Conservation (phyloP, 1,140 invertebrate genomes). For the Euglossa dilemma region DNA sequence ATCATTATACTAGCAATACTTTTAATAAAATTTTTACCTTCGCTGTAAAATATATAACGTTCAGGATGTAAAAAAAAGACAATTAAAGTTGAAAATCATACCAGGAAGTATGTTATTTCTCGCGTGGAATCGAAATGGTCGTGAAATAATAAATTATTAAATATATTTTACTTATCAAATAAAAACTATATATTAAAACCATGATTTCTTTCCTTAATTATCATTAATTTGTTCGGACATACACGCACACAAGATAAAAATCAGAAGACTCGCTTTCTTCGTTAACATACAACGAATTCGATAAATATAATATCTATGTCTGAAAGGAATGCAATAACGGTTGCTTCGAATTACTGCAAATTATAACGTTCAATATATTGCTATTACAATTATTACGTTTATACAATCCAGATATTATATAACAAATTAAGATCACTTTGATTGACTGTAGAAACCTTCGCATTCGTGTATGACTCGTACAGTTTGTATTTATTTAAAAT, state of each 20-base stretch:
- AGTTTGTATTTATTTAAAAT: constrained; percentile 22
- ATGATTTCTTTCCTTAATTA: not conserved
- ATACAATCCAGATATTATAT: constrained; percentile 25
- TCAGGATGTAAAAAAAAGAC: not conserved
- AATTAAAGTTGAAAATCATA: not conserved
- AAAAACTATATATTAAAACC: not conserved
- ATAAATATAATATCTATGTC: not conserved
- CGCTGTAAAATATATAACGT: constrained; percentile 11
- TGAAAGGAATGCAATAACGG: not conserved
- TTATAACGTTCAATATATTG: constrained; percentile 19
- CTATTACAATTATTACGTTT: constrained; percentile 23
- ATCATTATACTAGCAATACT: constrained; percentile 17
- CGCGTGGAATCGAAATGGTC: not conserved
- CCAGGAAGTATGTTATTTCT: not conserved
- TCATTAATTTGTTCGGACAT: not conserved
- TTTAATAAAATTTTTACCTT: constrained; percentile 25
- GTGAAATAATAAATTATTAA: not conserved
- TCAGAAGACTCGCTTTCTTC: no score
- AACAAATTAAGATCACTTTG: constrained; percentile 36
- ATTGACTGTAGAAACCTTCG: not conserved
- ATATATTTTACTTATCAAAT: not conserved
- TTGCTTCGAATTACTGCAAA: not conserved
- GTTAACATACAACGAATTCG: not conserved
- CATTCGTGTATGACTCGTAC: constrained; percentile 2
- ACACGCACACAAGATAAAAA: not conserved